Evolutionary conservation across 2,113 vertebrate species (phyloP), one percentile per base, ranked within the genome.

Genomic region (Misgurnus anguillicaudatus): DNA sequence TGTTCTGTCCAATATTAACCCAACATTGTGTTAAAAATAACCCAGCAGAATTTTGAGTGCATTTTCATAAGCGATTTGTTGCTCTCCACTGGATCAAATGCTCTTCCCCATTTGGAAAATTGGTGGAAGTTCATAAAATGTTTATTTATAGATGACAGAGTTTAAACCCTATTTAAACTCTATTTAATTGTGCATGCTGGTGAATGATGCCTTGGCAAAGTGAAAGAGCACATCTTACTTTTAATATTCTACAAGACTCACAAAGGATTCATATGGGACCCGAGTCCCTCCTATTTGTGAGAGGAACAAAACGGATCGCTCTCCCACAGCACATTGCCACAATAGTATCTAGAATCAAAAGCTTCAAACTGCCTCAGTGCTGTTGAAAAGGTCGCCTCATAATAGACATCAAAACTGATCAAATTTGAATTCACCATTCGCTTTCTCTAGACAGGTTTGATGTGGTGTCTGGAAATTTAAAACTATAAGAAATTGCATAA

Each of bases 231-330:
- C 70, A 65, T 61, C 60, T 78, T 80, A 47, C 68, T 63, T 80
- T 80, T 67, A 74, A 74, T 78, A 78, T 81, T 81, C 82, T 75
- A 64, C 74, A 75, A 74, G 63, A 58, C 55, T 69, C 47, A 4
- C 69, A 82, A 75, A 84, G 85, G 67, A 87, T 79, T 67, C 86
- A 77, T 65, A 73, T 79, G 80, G 80, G 81, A 77, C 82, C 74
- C 45, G 58, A 63, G 42, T 79, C 80, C 81, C 80, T 85, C 80
- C 82, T 83, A 86, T 85, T 88, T 82, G 69, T 75, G 69, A 77
- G 68, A 65, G 79, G 72, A 90, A 88, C 82, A 89, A 90, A 89
- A 68, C 68, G 24, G 78, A 83, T 66, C 60, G 47, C 55, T 79
- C 75, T 45, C 66, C 63, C 84, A 78, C 48, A 57, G 74, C 64